A percentile compares a stretch with the other conserved stretches of the same genome.
These are phyloP conservation scores for Toxotes jaculatrix DNA, from an alignment of 2,113 vertebrate genomes.

Conservation along the genomic window DNA sequence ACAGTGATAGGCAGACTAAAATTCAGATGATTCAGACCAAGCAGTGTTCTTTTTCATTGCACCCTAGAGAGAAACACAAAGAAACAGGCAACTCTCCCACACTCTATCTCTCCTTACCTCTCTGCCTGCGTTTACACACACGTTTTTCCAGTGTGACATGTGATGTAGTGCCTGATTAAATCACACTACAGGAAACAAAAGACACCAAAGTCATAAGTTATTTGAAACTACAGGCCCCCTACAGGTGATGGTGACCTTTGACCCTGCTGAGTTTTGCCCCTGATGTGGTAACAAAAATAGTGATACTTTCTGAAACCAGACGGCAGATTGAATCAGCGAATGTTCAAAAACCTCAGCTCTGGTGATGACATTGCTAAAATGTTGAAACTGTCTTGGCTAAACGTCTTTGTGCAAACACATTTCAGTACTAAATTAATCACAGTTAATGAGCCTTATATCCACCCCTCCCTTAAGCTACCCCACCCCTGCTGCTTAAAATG, in stretches of 20 bases:
- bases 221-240: constrained; percentile 26
- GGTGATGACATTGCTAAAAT: neutral
- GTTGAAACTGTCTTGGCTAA: neutral
- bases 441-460: constrained; percentile 11
- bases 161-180: constrained; percentile 61
- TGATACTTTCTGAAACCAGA: constrained; percentile 20
- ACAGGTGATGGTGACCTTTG: constrained; percentile 50
- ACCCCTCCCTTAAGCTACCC: constrained; percentile 22
- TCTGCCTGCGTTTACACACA: constrained; percentile 26
- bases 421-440: constrained; percentile 18
- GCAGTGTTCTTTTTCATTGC: constrained; percentile 50
- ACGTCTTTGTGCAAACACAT: neutral
- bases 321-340: neutral
- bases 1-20: constrained; percentile 41
- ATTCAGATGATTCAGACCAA: constrained; percentile 60
- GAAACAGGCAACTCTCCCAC: constrained; percentile 61
- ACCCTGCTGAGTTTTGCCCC: constrained; percentile 20
- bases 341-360: neutral
- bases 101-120: constrained; percentile 45
- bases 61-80: constrained; percentile 69
- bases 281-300: neutral
- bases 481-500: constrained; percentile 33
- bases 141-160: constrained; percentile 44
- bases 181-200: constrained; percentile 58
- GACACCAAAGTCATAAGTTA: constrained; percentile 45